Conservation (phyloP, 1,140 invertebrate genomes). For the Drosophila pseudoananassae region DNA sequence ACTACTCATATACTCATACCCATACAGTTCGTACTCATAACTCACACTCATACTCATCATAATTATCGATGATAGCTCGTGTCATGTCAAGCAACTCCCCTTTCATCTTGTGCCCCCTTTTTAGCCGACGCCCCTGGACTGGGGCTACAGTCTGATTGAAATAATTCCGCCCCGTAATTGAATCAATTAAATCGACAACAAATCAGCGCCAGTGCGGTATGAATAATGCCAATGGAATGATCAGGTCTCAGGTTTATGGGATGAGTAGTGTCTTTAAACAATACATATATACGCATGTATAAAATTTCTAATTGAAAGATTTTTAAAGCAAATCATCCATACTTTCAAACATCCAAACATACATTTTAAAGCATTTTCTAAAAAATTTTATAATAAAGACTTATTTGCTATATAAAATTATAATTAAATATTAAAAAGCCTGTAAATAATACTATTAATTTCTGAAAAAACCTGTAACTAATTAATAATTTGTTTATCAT, state of each 20-base stretch:
- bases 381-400: too few relatives aligned
- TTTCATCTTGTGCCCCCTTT: too few relatives aligned
- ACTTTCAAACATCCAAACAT: too few relatives aligned
- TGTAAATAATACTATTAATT: too few relatives aligned
- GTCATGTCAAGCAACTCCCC: conserved; percentile 18
- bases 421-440: too few relatives aligned
- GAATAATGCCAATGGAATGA: conserved; percentile 17
- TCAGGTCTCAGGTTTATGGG: not conserved
- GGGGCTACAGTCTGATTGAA: conserved; percentile 23
- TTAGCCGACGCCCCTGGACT: not conserved
- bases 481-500: not conserved
- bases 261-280: too few relatives aligned
- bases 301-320: too few relatives aligned
- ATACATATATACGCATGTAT: too few relatives aligned
- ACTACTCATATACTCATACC: conserved; percentile 19
- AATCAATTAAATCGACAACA: conserved; percentile 43
- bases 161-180: conserved; percentile 38
- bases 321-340: too few relatives aligned
- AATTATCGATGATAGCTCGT: conserved; percentile 48
- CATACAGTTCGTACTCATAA: not conserved
- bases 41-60: conserved; percentile 26
- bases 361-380: too few relatives aligned
- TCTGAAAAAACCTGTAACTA: not conserved
- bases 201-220: conserved; percentile 21
- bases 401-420: too few relatives aligned